Evolutionary conservation across 2,888 invertebrate species (phyloP).

Genomic region (Amiota communis): DNA sequence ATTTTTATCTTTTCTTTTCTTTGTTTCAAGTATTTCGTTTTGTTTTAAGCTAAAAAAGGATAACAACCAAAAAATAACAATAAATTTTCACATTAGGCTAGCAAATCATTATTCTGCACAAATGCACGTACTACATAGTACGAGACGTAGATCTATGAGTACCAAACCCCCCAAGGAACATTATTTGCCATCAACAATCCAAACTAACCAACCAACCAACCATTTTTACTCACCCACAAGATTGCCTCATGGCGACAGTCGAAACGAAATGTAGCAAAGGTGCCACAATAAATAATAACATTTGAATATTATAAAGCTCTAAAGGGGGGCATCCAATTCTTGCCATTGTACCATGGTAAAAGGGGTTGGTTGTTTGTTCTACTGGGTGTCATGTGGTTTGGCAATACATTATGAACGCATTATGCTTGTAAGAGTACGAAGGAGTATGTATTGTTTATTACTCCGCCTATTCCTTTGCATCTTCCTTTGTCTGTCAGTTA

Average conservation of each 20-base stretch:
- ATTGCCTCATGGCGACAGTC: not conserved
- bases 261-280: constrained; percentile 34
- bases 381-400: constrained; percentile 36
- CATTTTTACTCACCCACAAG: not conserved
- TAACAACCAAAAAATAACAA: constrained; percentile 27
- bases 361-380: too few species aligned
- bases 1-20: constrained; percentile 9
- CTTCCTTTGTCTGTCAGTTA: constrained; percentile 24
- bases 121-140: constrained; percentile 40
- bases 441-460: not conserved
- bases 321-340: too few species aligned
- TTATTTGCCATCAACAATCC: not conserved
- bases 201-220: constrained; percentile 8
- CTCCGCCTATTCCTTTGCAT: not conserved
- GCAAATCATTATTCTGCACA: constrained; percentile 55
- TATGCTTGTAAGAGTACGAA: constrained; percentile 27
- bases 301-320: constrained; percentile 52
- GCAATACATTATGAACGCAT: constrained; percentile 54
- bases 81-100: constrained; percentile 53
- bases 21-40: constrained; percentile 39
- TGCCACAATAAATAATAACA: constrained; percentile 58
- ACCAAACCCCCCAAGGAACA: too few species aligned
- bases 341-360: too few species aligned
- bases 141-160: too few species aligned
- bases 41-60: constrained; percentile 11